A percentile compares a stretch with the other conserved stretches of the same genome.
phyloP scores from a whole-genome alignment of 1,140 invertebrate species.

The Scaptomyza hsui region DNA sequence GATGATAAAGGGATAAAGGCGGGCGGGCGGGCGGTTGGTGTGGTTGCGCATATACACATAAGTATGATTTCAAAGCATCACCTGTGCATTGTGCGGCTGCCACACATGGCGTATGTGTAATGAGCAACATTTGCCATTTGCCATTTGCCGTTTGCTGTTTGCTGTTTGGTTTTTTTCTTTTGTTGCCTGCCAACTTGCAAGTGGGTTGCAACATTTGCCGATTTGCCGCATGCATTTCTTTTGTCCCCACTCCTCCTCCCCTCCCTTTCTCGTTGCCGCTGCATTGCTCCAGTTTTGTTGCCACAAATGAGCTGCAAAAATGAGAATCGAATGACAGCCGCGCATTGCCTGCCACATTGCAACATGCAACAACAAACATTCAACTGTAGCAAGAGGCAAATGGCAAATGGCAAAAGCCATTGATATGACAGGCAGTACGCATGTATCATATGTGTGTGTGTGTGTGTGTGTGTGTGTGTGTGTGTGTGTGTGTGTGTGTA shows the following conservation, averaged over 20 bases:
- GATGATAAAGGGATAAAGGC: background rate
- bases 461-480: background rate
- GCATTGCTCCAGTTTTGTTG: background rate
- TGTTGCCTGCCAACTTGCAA: slow-evolving; percentile 10
- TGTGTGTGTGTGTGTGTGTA: background rate
- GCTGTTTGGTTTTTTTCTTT: too few species aligned
- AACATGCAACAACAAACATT: background rate
- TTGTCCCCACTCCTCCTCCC: slow-evolving; percentile 14
- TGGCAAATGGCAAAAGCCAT: background rate
- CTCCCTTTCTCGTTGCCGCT: background rate
- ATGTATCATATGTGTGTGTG: background rate
- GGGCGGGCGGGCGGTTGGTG: background rate
- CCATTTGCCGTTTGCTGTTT: slow-evolving; percentile 13
- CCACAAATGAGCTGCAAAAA: slow-evolving; percentile 25
- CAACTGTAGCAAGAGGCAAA: background rate
- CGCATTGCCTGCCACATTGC: background rate
- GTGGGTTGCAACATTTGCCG: slow-evolving; percentile 32
- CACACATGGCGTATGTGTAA: slow-evolving; percentile 23
- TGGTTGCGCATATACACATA: background rate
- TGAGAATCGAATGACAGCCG: slow-evolving; percentile 17
- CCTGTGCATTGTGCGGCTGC: slow-evolving; percentile 2
- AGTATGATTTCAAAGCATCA: background rate
- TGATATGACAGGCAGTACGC: background rate
- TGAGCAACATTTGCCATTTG: slow-evolving; percentile 26
- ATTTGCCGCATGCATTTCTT: slow-evolving; percentile 63